Conservation (phyloP, 2,888 invertebrate species). For the Amphipoea lucens region DNA sequence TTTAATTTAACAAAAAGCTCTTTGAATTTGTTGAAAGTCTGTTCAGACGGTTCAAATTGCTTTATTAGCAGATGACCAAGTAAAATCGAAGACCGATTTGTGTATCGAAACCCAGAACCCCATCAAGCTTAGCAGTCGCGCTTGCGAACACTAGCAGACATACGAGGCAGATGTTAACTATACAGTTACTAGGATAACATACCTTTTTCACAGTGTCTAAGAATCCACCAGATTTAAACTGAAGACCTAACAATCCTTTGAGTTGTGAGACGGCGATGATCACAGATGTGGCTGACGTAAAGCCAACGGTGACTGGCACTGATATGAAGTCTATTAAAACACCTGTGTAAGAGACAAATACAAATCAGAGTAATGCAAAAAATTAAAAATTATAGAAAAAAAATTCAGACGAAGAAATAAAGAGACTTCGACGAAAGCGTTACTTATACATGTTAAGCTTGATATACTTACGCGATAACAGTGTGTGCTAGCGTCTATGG, state of each 20-base stretch:
- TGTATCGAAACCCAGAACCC: neutral
- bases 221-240: conserved; percentile 93
- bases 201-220: conserved; percentile 93
- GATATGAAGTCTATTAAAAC: conserved; percentile 97
- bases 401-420: neutral
- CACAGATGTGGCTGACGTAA: conserved; percentile 97
- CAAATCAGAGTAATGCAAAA: neutral
- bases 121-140: neutral
- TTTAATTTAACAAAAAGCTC: neutral
- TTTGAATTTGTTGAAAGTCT: neutral
- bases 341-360: conserved; percentile 86
- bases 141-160: too few relatives aligned
- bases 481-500: neutral
- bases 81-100: too few relatives aligned
- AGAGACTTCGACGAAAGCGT: neutral
- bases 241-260: conserved; percentile 93
- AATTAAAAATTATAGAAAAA: neutral
- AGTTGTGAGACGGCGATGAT: conserved; percentile 96
- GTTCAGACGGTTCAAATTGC: neutral
- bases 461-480: neutral
- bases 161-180: neutral
- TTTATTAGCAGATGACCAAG: neutral
- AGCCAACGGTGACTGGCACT: conserved; percentile 96
- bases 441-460: neutral
- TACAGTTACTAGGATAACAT: conserved; percentile 24